phyloP scores from a whole-genome alignment of 2,113 vertebrate species.

The Gasterosteus nipponicus region DNA sequence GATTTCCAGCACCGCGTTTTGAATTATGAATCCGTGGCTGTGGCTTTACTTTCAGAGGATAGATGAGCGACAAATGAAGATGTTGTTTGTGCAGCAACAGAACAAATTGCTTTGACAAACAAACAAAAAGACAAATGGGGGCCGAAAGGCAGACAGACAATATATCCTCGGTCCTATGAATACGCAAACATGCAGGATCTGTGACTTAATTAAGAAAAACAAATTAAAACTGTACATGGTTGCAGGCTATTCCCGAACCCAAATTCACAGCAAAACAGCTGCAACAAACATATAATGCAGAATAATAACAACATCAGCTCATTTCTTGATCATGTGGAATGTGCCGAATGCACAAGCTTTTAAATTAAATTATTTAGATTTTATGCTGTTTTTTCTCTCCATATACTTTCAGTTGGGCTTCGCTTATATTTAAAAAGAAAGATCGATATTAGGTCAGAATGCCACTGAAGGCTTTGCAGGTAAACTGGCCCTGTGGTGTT shows the following conservation, averaged over 20 bases:
- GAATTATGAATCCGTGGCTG: not conserved
- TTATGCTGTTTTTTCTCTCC: constrained; percentile 44
- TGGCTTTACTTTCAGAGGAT: not conserved
- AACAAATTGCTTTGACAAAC: constrained; percentile 24
- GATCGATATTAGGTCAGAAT: not conserved
- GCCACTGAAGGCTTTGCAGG: too few relatives aligned
- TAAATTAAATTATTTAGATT: constrained; percentile 37
- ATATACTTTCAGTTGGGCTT: constrained; percentile 1
- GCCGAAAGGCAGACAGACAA: constrained; percentile 6
- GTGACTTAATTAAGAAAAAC: constrained; percentile 28
- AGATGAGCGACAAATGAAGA: constrained; percentile 12
- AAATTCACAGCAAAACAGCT: constrained; percentile 14
- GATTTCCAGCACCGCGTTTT: not conserved
- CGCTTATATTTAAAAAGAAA: constrained; percentile 12
- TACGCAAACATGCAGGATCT: not conserved
- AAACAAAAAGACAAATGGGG: not conserved
- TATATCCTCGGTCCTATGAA: constrained; percentile 19
- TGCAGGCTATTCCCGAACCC: constrained; percentile 19
- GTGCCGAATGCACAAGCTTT: constrained; percentile 43
- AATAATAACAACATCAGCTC: constrained; percentile 50
- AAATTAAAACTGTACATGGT: constrained; percentile 13
- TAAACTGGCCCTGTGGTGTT: not conserved
- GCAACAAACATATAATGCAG: constrained; percentile 17
- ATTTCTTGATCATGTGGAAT: constrained; percentile 50
- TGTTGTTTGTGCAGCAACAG: constrained; percentile 6